Evolutionary conservation across 1,140 invertebrate species (phyloP).

Genomic region (Nylanderia fulva): DNA sequence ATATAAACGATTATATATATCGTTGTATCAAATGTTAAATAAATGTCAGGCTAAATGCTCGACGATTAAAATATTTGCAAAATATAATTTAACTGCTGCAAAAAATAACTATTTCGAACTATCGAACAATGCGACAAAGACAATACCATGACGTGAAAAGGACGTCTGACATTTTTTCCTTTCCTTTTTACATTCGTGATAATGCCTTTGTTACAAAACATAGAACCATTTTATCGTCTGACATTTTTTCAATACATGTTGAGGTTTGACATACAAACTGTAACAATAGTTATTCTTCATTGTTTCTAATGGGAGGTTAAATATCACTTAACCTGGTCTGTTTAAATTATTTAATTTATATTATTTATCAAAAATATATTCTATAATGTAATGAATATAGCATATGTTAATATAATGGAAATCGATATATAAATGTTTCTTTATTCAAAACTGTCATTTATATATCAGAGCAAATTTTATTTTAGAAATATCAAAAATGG

Average conservation of each 20-base stretch:
- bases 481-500: not conserved
- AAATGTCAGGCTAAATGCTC: conserved; percentile 7
- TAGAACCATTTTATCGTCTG: not conserved
- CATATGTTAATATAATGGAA: too few relatives aligned
- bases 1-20: not conserved
- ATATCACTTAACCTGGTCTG: not conserved
- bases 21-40: conserved; percentile 32
- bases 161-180: too few relatives aligned
- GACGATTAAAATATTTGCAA: conserved; percentile 42
- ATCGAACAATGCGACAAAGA: conserved; percentile 20
- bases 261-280: not conserved
- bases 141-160: conserved; percentile 39
- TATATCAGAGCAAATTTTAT: too few relatives aligned
- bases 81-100: conserved; percentile 39
- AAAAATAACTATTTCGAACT: conserved; percentile 46
- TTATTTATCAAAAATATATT: too few relatives aligned
- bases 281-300: not conserved
- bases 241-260: conserved; percentile 23
- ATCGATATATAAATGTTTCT: too few relatives aligned
- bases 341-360: not conserved
- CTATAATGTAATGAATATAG: too few relatives aligned
- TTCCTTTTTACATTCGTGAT: conserved; percentile 1
- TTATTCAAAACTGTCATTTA: too few relatives aligned
- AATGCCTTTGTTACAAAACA: conserved; percentile 11
- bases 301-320: not conserved